These are phyloP conservation scores for Chlorospingus semifuscus DNA, from an alignment of 2,797 vertebrate species.

Conservation along the genomic window DNA sequence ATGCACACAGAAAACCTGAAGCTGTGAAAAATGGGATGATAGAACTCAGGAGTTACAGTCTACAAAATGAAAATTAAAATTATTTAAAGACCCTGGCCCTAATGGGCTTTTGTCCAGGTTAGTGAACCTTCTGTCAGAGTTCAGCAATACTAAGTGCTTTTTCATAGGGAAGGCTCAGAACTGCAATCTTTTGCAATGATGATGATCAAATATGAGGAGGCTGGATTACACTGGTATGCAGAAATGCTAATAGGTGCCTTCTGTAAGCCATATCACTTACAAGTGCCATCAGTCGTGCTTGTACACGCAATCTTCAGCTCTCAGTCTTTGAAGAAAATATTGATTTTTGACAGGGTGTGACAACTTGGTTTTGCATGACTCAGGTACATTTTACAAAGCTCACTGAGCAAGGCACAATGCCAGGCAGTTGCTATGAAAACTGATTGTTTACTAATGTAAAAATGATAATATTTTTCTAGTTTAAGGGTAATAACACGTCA, in stretches of 20 bases:
- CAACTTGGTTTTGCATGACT: neutral
- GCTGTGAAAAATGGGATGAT: conserved; percentile 6
- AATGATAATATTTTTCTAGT: neutral
- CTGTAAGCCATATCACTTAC: neutral
- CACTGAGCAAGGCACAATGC: neutral
- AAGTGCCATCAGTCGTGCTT: neutral
- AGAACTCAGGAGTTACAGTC: neutral
- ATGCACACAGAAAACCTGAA: conserved; percentile 8
- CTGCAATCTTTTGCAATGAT: neutral
- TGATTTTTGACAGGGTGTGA: neutral
- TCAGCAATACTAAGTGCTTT: neutral
- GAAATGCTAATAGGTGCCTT: neutral
- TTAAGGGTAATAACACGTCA: neutral
- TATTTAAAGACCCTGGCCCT: neutral
- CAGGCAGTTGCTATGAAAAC: neutral
- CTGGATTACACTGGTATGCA: neutral
- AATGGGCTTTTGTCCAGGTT: neutral
- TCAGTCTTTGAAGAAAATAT: neutral
- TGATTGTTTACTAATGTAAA: neutral
- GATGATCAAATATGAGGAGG: neutral
- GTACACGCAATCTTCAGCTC: neutral
- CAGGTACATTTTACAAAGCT: neutral
- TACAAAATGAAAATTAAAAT: neutral
- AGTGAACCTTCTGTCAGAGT: neutral
- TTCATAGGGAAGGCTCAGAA: neutral